Evolutionary conservation across 2,888 invertebrate genomes (phyloP).

Genomic region (Nebria salina): DNA sequence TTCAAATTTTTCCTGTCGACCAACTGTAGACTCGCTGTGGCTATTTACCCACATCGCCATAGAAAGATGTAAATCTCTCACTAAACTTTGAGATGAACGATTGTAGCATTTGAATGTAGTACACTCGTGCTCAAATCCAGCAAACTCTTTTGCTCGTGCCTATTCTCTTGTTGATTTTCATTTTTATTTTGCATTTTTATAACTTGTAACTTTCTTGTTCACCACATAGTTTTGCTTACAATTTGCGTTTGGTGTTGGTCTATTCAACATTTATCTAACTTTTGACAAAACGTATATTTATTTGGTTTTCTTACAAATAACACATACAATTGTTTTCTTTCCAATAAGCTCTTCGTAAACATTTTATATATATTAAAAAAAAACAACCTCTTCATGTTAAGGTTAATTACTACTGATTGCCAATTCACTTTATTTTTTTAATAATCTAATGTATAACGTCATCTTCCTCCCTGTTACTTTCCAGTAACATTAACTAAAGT

Average conservation of each 20-base stretch:
- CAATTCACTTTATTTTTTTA: too few species aligned
- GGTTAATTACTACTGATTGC: too few species aligned
- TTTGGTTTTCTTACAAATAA: too few species aligned
- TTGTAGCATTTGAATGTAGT: slow-evolving; percentile 37
- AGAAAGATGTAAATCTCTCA: neutral
- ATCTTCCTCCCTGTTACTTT: too few species aligned
- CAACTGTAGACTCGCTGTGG: slow-evolving; percentile 7
- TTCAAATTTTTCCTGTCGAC: slow-evolving; percentile 38
- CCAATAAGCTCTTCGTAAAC: too few species aligned
- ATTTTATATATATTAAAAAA: too few species aligned
- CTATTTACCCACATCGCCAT: neutral
- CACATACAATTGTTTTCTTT: too few species aligned
- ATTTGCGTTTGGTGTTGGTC: neutral
- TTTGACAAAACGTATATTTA: too few species aligned
- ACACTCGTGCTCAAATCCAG: slow-evolving; percentile 41
- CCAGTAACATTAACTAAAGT: too few species aligned
- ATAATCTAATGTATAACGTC: too few species aligned
- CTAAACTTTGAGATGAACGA: slow-evolving; percentile 17
- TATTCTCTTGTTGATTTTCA: slow-evolving; percentile 1
- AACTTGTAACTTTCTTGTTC: slow-evolving; percentile 12
- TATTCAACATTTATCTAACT: too few species aligned
- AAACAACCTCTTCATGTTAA: too few species aligned
- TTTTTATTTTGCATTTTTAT: slow-evolving; percentile 12
- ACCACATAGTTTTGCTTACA: slow-evolving; percentile 7
- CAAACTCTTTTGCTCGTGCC: slow-evolving; percentile 25